Evolutionary conservation across 2,888 invertebrate genomes (phyloP).

Genomic region (Pogonocherus hispidulus): DNA sequence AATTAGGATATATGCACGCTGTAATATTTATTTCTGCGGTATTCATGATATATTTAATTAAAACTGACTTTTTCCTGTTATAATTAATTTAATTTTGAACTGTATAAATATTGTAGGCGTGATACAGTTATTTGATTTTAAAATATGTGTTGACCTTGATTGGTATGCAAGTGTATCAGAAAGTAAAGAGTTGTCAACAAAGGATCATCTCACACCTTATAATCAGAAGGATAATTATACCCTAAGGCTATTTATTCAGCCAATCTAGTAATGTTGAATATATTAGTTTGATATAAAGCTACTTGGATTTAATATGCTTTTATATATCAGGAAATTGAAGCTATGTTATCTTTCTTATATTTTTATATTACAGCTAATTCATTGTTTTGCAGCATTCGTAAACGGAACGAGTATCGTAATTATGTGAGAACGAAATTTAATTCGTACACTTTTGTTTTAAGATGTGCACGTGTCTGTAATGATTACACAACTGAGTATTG

Average conservation of each 20-base stretch:
- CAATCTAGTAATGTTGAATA: background rate
- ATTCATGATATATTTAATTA: too few relatives aligned
- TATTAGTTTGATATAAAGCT: background rate
- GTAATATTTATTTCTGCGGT: too few relatives aligned
- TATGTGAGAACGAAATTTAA: too few relatives aligned
- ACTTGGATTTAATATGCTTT: background rate
- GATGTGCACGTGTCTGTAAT: background rate
- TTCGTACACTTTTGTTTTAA: background rate
- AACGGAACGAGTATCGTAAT: too few relatives aligned
- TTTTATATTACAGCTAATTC: too few relatives aligned
- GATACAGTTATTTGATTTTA: background rate
- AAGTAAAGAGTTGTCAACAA: slow-evolving; percentile 1
- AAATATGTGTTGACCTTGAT: slow-evolving; percentile 27
- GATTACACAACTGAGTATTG: background rate
- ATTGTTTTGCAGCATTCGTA: too few relatives aligned
- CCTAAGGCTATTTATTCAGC: background rate
- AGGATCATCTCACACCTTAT: slow-evolving; percentile 8
- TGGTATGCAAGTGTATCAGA: slow-evolving; percentile 27
- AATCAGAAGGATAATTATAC: slow-evolving; percentile 34
- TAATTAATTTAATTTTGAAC: too few relatives aligned
- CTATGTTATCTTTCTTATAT: too few relatives aligned
- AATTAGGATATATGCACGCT: too few relatives aligned
- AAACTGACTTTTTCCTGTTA: too few relatives aligned
- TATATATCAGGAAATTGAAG: too few relatives aligned
- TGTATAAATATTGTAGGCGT: slow-evolving; percentile 1